phyloP scores from a whole-genome alignment of 2,888 invertebrate species.

The Acanthoscelides obtectus region DNA sequence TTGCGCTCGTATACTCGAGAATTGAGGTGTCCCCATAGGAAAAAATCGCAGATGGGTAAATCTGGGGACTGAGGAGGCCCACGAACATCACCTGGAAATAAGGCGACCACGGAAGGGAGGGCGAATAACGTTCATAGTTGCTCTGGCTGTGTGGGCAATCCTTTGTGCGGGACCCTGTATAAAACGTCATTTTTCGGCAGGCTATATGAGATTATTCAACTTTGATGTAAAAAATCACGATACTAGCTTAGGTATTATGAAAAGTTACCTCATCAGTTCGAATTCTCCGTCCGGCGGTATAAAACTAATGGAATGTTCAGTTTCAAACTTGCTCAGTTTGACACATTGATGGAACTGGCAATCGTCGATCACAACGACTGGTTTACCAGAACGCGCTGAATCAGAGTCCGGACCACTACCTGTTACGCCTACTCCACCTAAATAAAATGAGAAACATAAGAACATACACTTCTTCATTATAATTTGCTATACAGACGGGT shows the following conservation, averaged over 20 bases:
- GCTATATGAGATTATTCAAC: conserved; percentile 5
- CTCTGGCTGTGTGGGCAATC: not conserved
- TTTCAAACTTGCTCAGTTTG: conserved; percentile 98
- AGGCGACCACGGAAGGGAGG: no score
- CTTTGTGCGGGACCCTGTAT: not conserved
- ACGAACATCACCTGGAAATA: no score
- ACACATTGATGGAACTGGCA: conserved; percentile 99
- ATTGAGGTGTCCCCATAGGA: no score
- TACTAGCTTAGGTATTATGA: no score
- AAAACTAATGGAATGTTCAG: conserved; percentile 99
- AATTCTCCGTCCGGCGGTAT: conserved; percentile 99
- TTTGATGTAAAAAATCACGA: no score
- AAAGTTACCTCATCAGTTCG: conserved; percentile 88
- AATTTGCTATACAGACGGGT: no score
- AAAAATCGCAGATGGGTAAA: no score
- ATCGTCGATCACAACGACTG: conserved; percentile 99
- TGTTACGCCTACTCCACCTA: conserved; percentile 34
- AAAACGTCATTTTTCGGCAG: not conserved
- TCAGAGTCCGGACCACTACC: conserved; percentile 64
- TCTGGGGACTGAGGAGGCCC: no score
- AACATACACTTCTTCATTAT: no score
- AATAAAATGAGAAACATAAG: not conserved
- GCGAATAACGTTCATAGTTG: no score
- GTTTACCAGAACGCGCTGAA: conserved; percentile 88
- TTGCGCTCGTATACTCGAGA: not conserved